These are phyloP conservation scores for Rhingia rostrata DNA, from an alignment of 2,888 invertebrate species.

Conservation along the genomic window DNA sequence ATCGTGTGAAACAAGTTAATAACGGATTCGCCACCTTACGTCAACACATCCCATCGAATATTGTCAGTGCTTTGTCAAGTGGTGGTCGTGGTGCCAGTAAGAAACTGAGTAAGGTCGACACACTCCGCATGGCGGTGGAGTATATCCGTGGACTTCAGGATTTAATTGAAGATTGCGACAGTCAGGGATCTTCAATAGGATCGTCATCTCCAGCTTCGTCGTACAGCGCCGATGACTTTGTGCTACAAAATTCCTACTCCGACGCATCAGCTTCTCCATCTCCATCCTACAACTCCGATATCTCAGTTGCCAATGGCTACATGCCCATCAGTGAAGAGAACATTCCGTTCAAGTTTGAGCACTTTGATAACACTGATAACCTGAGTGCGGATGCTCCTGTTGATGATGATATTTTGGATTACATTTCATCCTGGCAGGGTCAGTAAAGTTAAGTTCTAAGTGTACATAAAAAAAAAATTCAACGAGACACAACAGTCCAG, in stretches of 20 bases:
- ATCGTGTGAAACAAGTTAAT: conserved; percentile 97
- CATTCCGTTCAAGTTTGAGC: conserved; percentile 83
- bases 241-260: conserved; percentile 81
- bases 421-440: conserved; percentile 82
- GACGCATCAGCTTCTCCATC: conserved; percentile 88
- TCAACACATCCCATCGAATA: conserved; percentile 92
- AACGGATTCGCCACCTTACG: conserved; percentile 95
- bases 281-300: conserved; percentile 85
- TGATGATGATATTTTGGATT: conserved; percentile 93
- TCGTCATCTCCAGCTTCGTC: conserved; percentile 47
- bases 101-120: conserved; percentile 95
- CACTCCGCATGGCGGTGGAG: conserved; percentile 93
- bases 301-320: conserved; percentile 76
- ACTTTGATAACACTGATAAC: conserved; percentile 91
- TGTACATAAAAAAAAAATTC: conserved; percentile 2
- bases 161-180: conserved; percentile 87
- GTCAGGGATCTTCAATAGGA: conserved; percentile 52
- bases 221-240: conserved; percentile 78
- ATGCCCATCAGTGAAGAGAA: conserved; percentile 49
- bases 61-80: conserved; percentile 87
- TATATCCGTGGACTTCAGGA: conserved; percentile 93
- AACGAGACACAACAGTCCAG: conserved; percentile 59
- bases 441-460: conserved; percentile 80
- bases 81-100: conserved; percentile 90
- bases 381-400: conserved; percentile 95